Conservation (phyloP, 2,113 vertebrate species). For the Bambusicola thoracicus region DNA sequence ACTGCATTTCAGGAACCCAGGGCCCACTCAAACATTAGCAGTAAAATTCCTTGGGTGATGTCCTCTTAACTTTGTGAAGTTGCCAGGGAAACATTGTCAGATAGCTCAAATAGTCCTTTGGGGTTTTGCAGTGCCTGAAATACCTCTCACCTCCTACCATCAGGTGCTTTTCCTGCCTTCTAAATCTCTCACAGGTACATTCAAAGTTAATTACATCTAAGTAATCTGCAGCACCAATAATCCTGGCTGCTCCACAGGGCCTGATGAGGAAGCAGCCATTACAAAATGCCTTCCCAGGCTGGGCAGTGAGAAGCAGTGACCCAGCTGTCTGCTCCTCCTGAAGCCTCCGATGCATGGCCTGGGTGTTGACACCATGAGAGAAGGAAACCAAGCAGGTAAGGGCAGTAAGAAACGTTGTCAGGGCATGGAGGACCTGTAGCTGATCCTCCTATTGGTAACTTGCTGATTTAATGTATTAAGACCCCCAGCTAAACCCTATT, state of each 20-base stretch:
- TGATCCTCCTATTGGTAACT: not conserved
- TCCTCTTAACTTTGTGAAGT: not conserved
- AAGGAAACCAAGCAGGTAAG: not conserved
- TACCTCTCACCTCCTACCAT: not conserved
- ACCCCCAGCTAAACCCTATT: not conserved
- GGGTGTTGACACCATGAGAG: no score
- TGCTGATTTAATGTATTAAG: not conserved
- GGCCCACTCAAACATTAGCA: not conserved
- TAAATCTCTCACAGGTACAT: not conserved
- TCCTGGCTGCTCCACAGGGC: not conserved
- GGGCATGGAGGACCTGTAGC: not conserved
- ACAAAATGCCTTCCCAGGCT: not conserved
- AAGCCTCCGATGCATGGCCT: not conserved
- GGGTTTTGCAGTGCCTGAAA: not conserved
- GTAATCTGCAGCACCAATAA: conserved; percentile 9
- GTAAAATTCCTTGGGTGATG: not conserved
- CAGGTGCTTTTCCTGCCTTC: conserved; percentile 1
- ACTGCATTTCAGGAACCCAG: not conserved
- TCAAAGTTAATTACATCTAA: conserved; percentile 28
- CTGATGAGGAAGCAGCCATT: not conserved
- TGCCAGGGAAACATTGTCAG: not conserved
- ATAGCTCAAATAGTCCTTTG: not conserved
- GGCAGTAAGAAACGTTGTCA: not conserved
- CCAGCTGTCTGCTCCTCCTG: not conserved
- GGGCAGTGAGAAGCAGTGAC: not conserved